Evolutionary conservation across 1,140 invertebrate species (phyloP).

Genomic region (Phthorimaea operculella): DNA sequence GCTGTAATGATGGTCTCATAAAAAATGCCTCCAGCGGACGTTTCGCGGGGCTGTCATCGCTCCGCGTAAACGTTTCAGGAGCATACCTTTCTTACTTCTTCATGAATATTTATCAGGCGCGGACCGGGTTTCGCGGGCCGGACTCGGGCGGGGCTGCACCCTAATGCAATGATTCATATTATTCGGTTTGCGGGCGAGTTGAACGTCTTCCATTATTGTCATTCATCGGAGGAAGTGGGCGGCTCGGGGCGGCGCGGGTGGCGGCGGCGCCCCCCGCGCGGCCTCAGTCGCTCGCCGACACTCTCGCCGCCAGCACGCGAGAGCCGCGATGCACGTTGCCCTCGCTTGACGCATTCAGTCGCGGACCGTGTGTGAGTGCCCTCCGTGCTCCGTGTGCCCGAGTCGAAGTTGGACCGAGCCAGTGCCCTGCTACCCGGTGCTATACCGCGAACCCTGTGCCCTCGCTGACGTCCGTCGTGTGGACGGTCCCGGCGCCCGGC

Average conservation of each 20-base stretch:
- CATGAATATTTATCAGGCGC: conserved; percentile 46
- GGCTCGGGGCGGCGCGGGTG: conserved; percentile 55
- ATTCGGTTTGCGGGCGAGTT: conserved; percentile 67
- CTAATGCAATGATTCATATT: conserved; percentile 68
- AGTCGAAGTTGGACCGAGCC: conserved; percentile 29
- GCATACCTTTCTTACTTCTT: conserved; percentile 28
- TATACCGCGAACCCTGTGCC: conserved; percentile 7
- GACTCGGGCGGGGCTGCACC: conserved; percentile 62
- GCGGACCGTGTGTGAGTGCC: conserved; percentile 54
- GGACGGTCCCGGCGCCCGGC: conserved; percentile 13
- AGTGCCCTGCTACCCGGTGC: conserved; percentile 9
- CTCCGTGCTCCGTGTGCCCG: conserved; percentile 40
- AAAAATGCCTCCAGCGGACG: conserved; percentile 14
- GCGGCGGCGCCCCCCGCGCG: conserved; percentile 42
- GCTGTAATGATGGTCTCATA: conserved; percentile 10
- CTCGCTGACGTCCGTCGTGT: conserved; percentile 12
- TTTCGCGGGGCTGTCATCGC: conserved; percentile 14
- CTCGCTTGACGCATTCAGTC: conserved; percentile 51
- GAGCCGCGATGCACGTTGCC: conserved; percentile 53
- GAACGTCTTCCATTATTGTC: conserved; percentile 68
- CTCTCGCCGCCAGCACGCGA: conserved; percentile 57
- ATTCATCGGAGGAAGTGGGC: conserved; percentile 67
- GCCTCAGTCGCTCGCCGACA: conserved; percentile 62
- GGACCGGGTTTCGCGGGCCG: conserved; percentile 37
- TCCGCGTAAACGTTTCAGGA: conserved; percentile 19